phyloP scores from a whole-genome alignment of 2,797 vertebrate genomes.

The Coluber constrictor region DNA sequence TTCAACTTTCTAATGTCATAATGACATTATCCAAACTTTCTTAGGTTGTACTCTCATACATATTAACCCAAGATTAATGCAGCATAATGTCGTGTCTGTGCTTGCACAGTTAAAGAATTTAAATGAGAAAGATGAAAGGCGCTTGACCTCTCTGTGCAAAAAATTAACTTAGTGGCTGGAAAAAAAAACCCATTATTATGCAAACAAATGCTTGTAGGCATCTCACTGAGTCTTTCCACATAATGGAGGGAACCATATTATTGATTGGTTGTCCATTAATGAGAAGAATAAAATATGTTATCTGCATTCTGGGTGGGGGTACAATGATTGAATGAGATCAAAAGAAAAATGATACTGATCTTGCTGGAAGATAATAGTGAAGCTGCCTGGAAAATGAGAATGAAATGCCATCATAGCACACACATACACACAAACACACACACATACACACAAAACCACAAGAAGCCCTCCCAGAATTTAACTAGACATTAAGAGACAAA shows the following conservation, averaged over 20 bases:
- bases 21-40: background rate
- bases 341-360: background rate
- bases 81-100: background rate
- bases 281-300: background rate
- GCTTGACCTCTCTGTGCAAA: background rate
- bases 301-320: background rate
- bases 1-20: constrained; percentile 1
- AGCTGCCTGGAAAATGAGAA: background rate
- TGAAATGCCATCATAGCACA: background rate
- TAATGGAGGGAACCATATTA: background rate
- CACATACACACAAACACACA: background rate
- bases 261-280: background rate
- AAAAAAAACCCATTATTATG: background rate
- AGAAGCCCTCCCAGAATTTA: background rate
- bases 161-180: background rate
- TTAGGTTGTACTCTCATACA: background rate
- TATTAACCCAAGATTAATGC: background rate
- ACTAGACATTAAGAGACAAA: background rate
- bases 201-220: background rate
- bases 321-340: background rate
- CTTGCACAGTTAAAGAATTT: background rate
- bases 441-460: background rate
- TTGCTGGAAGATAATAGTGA: background rate
- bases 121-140: background rate
- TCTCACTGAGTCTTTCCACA: background rate